Conservation (phyloP, 2,888 invertebrate genomes). For the Hirudinaria manillensis region DNA sequence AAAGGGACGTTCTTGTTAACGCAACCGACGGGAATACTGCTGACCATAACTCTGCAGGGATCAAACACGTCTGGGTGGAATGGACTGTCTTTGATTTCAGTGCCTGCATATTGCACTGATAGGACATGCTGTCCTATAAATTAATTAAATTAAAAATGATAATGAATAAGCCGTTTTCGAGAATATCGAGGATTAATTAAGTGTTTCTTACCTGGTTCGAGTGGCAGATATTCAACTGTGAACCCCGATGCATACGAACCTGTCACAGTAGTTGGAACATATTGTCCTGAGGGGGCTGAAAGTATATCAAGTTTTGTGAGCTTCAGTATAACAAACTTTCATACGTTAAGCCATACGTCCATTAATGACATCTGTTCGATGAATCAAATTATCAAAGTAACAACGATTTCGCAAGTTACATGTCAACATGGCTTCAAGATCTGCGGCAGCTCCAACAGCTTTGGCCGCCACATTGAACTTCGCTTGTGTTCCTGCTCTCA, state of each 20-base stretch:
- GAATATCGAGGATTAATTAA: not conserved
- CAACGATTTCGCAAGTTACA: constrained; percentile 49
- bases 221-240: constrained; percentile 38
- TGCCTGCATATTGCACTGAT: constrained; percentile 38
- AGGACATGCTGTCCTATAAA: constrained; percentile 37
- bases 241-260: constrained; percentile 34
- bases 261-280: constrained; percentile 31
- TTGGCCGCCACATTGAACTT: constrained; percentile 56
- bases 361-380: too few species aligned
- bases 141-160: constrained; percentile 20
- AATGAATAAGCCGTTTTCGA: not conserved
- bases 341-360: not conserved
- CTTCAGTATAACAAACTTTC: not conserved
- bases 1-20: constrained; percentile 21
- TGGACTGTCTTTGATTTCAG: constrained; percentile 64
- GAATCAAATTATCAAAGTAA: too few species aligned
- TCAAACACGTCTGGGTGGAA: constrained; percentile 75
- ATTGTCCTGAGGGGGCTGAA: constrained; percentile 37
- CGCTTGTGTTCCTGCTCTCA: constrained; percentile 54
- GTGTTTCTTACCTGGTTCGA: constrained; percentile 37
- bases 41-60: constrained; percentile 60
- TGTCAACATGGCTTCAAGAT: constrained; percentile 57
- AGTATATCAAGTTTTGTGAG: not conserved
- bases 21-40: constrained; percentile 19
- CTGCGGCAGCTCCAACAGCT: constrained; percentile 55